phyloP scores from a whole-genome alignment of 2,113 vertebrate genomes.

The Xiphophorus hellerii region DNA sequence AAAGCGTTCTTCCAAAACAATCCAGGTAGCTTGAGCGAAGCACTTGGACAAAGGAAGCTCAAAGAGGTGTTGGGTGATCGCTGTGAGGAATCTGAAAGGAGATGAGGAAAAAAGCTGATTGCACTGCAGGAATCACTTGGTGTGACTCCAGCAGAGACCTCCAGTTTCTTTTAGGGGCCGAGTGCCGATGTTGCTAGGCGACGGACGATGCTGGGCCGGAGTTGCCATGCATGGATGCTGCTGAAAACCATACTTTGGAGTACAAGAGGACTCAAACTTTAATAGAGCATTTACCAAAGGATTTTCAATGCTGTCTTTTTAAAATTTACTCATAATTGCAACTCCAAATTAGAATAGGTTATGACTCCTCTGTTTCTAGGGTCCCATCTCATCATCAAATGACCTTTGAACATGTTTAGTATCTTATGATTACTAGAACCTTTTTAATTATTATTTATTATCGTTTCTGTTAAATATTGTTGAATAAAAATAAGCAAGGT shows the following conservation, averaged over 20 bases:
- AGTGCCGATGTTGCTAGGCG: slow-evolving; percentile 82
- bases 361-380: slow-evolving; percentile 68
- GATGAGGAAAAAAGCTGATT: slow-evolving; percentile 70
- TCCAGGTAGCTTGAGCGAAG: slow-evolving; percentile 74
- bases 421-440: background rate
- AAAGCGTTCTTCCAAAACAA: slow-evolving; percentile 72
- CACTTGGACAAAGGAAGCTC: slow-evolving; percentile 41
- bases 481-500: background rate
- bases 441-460: background rate
- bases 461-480: background rate
- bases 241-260: slow-evolving; percentile 71
- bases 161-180: slow-evolving; percentile 81
- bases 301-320: slow-evolving; percentile 19
- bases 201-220: slow-evolving; percentile 76
- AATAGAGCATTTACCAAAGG: slow-evolving; percentile 40
- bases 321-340: background rate
- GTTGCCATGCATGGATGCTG: slow-evolving; percentile 78
- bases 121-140: slow-evolving; percentile 81
- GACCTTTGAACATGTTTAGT: slow-evolving; percentile 27
- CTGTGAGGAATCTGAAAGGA: slow-evolving; percentile 40
- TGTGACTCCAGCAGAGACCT: slow-evolving; percentile 81
- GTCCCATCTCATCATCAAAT: slow-evolving; percentile 66
- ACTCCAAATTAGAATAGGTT: slow-evolving; percentile 31
- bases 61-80: slow-evolving; percentile 42
- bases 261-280: slow-evolving; percentile 62